phyloP scores from a whole-genome alignment of 1,140 invertebrate genomes.

The Pentalonia nigronervosa region DNA sequence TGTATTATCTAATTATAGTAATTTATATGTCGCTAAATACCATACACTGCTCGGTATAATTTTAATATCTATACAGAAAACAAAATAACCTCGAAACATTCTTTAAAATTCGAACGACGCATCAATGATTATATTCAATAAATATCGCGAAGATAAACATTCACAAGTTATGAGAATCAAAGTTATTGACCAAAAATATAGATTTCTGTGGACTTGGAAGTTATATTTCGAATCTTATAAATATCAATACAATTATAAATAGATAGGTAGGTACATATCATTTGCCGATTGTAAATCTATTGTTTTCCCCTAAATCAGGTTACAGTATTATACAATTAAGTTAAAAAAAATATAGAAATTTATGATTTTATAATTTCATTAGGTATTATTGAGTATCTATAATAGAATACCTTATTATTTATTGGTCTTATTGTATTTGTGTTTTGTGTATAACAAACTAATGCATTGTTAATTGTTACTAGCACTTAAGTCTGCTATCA shows the following conservation, averaged over 20 bases:
- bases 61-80: background rate
- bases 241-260: background rate
- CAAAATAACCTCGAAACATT: background rate
- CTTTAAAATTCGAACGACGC: background rate
- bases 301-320: background rate
- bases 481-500: background rate
- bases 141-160: background rate
- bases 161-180: background rate
- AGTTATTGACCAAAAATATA: background rate
- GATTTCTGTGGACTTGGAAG: background rate
- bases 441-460: too few species aligned
- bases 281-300: background rate
- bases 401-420: background rate
- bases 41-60: background rate
- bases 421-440: background rate
- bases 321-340: background rate
- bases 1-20: background rate
- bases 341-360: background rate
- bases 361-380: background rate
- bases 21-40: background rate
- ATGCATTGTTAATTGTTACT: background rate
- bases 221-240: background rate
- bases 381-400: background rate
- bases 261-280: background rate
- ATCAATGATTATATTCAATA: background rate